Conservation (phyloP, 2,888 invertebrate genomes). For the Lordiphosa andalusiaca region DNA sequence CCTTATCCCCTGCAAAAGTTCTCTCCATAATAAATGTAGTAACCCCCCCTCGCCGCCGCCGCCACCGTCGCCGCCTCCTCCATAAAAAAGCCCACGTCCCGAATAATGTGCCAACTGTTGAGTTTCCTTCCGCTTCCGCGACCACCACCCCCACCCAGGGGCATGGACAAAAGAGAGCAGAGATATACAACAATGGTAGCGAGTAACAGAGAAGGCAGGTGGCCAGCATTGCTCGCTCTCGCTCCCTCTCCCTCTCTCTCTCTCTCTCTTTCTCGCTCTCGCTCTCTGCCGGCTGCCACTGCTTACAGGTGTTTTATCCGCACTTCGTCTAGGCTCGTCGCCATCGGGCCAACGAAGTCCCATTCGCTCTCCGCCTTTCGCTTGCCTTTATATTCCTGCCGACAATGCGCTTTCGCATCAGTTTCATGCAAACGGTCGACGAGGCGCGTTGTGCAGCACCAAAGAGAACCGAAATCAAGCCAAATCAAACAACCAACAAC, state of each 20-base stretch:
- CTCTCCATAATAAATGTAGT: background rate
- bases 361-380: conserved; percentile 20
- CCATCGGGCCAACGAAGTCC: conserved; percentile 4
- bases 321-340: conserved; percentile 11
- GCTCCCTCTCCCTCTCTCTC: conserved; percentile 14
- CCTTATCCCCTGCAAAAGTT: too few species aligned
- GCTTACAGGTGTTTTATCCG: conserved; percentile 69
- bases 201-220: background rate
- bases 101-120: conserved; percentile 76
- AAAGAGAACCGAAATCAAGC: conserved; percentile 15
- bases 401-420: conserved; percentile 50
- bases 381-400: conserved; percentile 56
- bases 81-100: conserved; percentile 45
- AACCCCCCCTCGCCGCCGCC: background rate
- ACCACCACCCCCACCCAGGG: conserved; percentile 3
- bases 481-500: conserved; percentile 10
- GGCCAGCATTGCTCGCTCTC: conserved; percentile 1
- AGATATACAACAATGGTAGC: background rate
- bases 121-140: conserved; percentile 71
- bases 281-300: conserved; percentile 30
- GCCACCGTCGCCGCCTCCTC: background rate
- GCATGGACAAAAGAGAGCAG: conserved; percentile 8
- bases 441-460: conserved; percentile 51
- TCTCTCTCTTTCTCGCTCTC: conserved; percentile 8
- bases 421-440: conserved; percentile 68